Evolutionary conservation across 2,888 invertebrate species (phyloP), one percentile per base, ranked within the genome.

Genomic region (Hirudinaria manillensis): DNA sequence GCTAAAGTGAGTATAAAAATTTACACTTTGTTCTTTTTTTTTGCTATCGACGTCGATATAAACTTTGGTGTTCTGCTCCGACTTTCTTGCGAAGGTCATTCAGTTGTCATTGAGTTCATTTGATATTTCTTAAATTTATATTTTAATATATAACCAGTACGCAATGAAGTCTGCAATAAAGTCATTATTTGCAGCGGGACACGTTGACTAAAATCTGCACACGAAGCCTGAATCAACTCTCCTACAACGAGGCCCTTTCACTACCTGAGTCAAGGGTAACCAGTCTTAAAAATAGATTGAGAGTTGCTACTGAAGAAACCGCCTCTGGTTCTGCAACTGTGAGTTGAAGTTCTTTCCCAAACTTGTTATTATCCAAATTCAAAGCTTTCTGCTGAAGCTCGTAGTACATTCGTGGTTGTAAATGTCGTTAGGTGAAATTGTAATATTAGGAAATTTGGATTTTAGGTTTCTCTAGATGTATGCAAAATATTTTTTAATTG

Each of bases 271-370:
- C 71, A n/a, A 67, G 61, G 66, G 61, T 73, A 38, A 76, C 76
- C 6, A 68, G 73, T n/a, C 73, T 76, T 7, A 76, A 76, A 65
- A 76, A 76, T 51, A 71, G 56, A n/a, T 29, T 76, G 4, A 72
- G 67, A 68, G 73, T 76, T 16, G 76, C 76, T 24, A 65, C 76
- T 1, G 76, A 76, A 45, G 68, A 55, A 68, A 73, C 51, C 34
- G 65, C 34, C n/a, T 71, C 72, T 27, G 51, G 71, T 27, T 65
- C 76, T n/a, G 72, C 76, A n/a, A 76, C 76, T 68, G 76, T 76
- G 6, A 73, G 76, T 66, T 19, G 29, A 51, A 7, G 38, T n/a
- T 16, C 36, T n/a, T 56, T 45, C 16, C 34, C 45, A 29, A 27
- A 53, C 19, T 32, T 16, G 10, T 32, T 32, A 16, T 32, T 27